Evolutionary conservation across 1,140 invertebrate genomes (phyloP), one percentile per base, ranked within the genome.

Genomic region (Pantala flavescens): DNA sequence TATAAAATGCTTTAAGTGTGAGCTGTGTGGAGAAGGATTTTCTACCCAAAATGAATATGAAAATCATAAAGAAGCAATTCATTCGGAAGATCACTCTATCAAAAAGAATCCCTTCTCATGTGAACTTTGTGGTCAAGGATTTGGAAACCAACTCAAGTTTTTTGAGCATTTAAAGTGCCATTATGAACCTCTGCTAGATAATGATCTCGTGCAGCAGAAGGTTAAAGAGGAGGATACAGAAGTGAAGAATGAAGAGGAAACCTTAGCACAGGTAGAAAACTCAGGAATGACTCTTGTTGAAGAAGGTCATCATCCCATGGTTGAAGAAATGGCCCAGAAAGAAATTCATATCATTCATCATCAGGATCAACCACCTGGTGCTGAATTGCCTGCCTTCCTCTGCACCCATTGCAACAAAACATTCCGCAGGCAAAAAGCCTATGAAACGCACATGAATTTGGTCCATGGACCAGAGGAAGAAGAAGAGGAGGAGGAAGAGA

Each of bases 111-210:
- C 79, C 2, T 91, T 89, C 77, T 85, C 84, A 73, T 92, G 91
- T 79, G 88, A 91, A 81, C 81, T 92, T 9, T 92, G 91, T 79
- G 84, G 83, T 28, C 85, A 85, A 76, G 84, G 82, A 24, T 89
- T 89, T 79, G 84, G 84, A 14, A 88, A 88, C 74, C 92, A 93
- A 79, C 81, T 92, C 10, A 87, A 88, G 80, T 93, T 93, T 82
- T 93, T 91, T 81, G 90, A 92, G 78, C 92, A 93, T 81, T 82
- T 93, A 10, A 92, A 92, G 83, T 82, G 85, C 70, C 92, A 93
- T 81, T 93, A 93, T 81, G 92, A 93, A 79, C 90, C 90, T 0
- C 81, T 81, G 14, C 63, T 70, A 12, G 43, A 55, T 7, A 23
- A 49, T 43, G 70, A 71, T 49, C 9, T 21, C 12, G 14, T 21